Conservation (phyloP, 1,140 invertebrate species). For the Megalopta genalis region DNA sequence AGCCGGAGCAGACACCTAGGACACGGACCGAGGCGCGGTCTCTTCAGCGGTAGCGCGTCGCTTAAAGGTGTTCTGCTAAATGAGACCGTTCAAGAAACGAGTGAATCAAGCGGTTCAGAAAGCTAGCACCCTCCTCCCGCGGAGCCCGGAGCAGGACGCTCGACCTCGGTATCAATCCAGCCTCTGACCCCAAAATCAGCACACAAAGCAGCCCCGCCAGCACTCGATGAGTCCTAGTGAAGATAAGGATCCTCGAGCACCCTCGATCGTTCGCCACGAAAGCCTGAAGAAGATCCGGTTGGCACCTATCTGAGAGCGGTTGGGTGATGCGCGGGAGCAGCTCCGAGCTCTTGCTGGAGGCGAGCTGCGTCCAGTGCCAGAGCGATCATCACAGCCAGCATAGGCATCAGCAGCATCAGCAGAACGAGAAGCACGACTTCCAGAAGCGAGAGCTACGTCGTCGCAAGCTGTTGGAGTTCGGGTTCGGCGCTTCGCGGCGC, state of each 20-base stretch:
- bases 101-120: constrained; percentile 7
- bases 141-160: background rate
- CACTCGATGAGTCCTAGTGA: constrained; percentile 57
- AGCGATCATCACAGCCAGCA: constrained; percentile 42
- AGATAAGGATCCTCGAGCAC: constrained; percentile 49
- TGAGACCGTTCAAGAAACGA: background rate
- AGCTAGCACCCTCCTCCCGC: background rate
- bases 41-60: no score
- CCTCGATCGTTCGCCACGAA: constrained; percentile 35
- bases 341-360: constrained; percentile 90
- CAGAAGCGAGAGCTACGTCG: constrained; percentile 85
- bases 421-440: constrained; percentile 59
- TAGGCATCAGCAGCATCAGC: constrained; percentile 33
- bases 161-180: constrained; percentile 24
- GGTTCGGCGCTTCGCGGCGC: constrained; percentile 80
- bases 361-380: constrained; percentile 71
- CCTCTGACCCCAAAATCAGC: constrained; percentile 17
- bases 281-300: constrained; percentile 47
- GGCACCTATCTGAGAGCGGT: constrained; percentile 42
- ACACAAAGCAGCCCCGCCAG: constrained; percentile 39
- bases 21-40: no score
- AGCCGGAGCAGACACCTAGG: no score
- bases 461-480: constrained; percentile 86
- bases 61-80: constrained; percentile 6
- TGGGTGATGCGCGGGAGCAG: constrained; percentile 88